Evolutionary conservation across 2,888 invertebrate species (phyloP).

Genomic region (Latheticus oryzae): DNA sequence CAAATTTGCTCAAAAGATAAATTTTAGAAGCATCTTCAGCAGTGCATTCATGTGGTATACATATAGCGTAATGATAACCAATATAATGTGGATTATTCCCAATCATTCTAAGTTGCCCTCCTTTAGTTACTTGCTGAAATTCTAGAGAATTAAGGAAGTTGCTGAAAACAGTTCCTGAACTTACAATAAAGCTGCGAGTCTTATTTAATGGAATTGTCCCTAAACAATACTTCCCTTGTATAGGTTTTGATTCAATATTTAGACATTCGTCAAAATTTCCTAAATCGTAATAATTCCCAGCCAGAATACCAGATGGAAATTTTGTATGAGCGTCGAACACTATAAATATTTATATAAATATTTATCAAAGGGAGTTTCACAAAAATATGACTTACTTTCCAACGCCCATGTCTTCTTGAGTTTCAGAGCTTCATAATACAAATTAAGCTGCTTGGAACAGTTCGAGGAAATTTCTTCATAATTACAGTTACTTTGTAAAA

Average conservation of each 20-base stretch:
- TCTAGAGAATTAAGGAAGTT: neutral
- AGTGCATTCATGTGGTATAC: slow-evolving; percentile 17
- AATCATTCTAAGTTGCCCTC: neutral
- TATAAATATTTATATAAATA: slow-evolving; percentile 1
- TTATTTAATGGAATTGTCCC: slow-evolving; percentile 13
- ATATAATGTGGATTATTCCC: neutral
- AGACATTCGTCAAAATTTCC: slow-evolving; percentile 38
- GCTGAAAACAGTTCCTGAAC: neutral
- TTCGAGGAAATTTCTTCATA: slow-evolving; percentile 2
- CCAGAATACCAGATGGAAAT: slow-evolving; percentile 27
- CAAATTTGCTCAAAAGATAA: neutral
- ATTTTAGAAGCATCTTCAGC: slow-evolving; percentile 6
- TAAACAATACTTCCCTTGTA: slow-evolving; percentile 34
- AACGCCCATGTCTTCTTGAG: slow-evolving; percentile 11
- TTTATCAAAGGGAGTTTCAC: neutral
- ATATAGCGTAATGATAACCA: slow-evolving; percentile 5
- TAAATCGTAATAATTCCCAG: slow-evolving; percentile 32
- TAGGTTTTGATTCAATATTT: neutral
- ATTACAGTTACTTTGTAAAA: neutral
- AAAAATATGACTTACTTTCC: slow-evolving; percentile 12
- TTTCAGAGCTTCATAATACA: slow-evolving; percentile 1
- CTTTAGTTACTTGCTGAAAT: slow-evolving; percentile 9
- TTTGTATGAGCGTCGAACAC: slow-evolving; percentile 26
- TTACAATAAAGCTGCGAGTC: neutral
- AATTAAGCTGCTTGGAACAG: slow-evolving; percentile 2